Evolutionary conservation across 2,888 invertebrate species (phyloP).

Genomic region (Sycophila texana): DNA sequence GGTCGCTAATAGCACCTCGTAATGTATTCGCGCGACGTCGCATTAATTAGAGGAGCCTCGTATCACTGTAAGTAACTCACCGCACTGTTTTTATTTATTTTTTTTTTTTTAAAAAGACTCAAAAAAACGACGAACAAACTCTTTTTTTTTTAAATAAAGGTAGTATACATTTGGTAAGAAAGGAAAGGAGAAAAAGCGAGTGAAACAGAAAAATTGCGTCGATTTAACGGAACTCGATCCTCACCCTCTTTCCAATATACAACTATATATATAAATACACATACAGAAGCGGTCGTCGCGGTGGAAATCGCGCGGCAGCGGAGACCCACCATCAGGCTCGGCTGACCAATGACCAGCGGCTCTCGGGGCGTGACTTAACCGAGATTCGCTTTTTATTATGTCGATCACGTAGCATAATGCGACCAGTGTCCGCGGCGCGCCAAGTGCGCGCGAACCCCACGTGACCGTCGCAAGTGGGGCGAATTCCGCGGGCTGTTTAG

Average conservation of each 20-base stretch:
- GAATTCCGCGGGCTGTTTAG: constrained; percentile 3
- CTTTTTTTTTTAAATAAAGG: neutral
- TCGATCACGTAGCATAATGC: constrained; percentile 30
- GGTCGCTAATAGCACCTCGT: constrained; percentile 16
- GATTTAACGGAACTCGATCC: constrained; percentile 28
- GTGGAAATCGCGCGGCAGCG: neutral
- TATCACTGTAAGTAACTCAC: neutral
- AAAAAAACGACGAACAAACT: too few relatives aligned
- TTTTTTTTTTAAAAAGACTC: too few relatives aligned
- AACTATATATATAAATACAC: neutral
- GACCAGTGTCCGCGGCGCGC: constrained; percentile 3
- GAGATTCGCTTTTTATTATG: constrained; percentile 37
- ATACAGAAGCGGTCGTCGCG: neutral
- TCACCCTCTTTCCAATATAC: neutral
- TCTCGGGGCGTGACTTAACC: constrained; percentile 39
- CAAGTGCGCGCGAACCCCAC: neutral
- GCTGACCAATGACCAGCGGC: constrained; percentile 30
- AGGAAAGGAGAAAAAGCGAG: neutral
- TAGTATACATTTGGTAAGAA: neutral
- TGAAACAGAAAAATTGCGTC: constrained; percentile 23
- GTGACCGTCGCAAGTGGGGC: neutral
- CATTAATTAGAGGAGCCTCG: constrained; percentile 4
- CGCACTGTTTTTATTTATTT: too few relatives aligned
- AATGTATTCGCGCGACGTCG: constrained; percentile 8
- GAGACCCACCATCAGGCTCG: neutral